These are phyloP conservation scores for Lycorma delicatula DNA, from an alignment of 1,140 invertebrate species.

Conservation along the genomic window DNA sequence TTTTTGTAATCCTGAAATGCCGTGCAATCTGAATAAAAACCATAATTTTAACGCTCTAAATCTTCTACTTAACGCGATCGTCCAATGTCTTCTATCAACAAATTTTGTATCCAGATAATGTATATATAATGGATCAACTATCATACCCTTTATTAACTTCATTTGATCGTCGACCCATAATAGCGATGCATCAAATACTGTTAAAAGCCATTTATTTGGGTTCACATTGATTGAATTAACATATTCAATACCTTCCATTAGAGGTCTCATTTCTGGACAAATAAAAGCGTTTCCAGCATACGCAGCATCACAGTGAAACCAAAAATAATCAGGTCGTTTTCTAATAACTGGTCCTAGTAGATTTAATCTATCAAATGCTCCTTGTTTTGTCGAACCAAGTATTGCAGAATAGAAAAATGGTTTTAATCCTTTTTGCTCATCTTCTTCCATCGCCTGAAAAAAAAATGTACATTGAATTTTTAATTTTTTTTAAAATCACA, in stretches of 20 bases:
- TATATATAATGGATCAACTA: slow-evolving; percentile 89
- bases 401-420: slow-evolving; percentile 80
- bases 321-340: slow-evolving; percentile 46
- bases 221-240: slow-evolving; percentile 89
- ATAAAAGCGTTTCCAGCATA: slow-evolving; percentile 80
- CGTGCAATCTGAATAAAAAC: slow-evolving; percentile 80
- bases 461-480: slow-evolving; percentile 3
- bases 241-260: slow-evolving; percentile 69
- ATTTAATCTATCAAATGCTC: slow-evolving; percentile 70
- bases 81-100: slow-evolving; percentile 84
- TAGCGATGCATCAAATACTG: slow-evolving; percentile 84
- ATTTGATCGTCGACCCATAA: slow-evolving; percentile 85
- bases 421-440: slow-evolving; percentile 64
- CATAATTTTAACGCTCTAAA: slow-evolving; percentile 83
- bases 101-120: slow-evolving; percentile 66
- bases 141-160: slow-evolving; percentile 73
- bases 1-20: slow-evolving; percentile 66
- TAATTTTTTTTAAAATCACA: no score
- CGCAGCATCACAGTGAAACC: slow-evolving; percentile 69
- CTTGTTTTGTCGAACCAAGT: slow-evolving; percentile 72
- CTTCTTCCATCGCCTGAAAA: slow-evolving; percentile 65
- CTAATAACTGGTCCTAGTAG: slow-evolving; percentile 68
- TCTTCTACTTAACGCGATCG: slow-evolving; percentile 75
- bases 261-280: slow-evolving; percentile 67
- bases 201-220: slow-evolving; percentile 86